Evolutionary conservation across 1,140 invertebrate species (phyloP), one percentile per base, ranked within the genome.

Genomic region (Drosophila pallidifrons): DNA sequence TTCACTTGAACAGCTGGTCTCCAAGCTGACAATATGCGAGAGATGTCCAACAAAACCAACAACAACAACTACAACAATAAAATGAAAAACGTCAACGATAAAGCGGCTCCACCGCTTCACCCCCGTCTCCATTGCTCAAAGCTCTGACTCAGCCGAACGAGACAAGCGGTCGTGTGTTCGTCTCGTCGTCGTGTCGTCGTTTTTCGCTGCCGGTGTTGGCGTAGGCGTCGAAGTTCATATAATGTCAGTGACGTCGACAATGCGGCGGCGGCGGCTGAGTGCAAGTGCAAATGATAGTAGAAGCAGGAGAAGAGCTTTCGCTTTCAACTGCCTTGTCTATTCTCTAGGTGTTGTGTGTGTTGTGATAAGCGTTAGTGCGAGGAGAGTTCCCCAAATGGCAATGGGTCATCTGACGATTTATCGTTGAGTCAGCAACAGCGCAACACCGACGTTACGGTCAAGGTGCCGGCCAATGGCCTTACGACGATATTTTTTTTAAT

Each of bases 1-100:
- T 57, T 75, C 32, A 20, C 43, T 63, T 63, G 49, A 61, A 75
- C 41, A 61, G 51, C 49, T 69, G 71, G 38, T 54, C 45, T 8
- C 35, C 57, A 69, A 60, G 66, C 58, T 70, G 43, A 54, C 55
- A 59, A 35, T 54, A 30, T 55, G 30, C 32, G 32, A 32, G 32
- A 20, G 15, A 55, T 38, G 52, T 13, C 32, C 46, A 47, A 47
- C 46, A 38, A 38, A n/a, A n/a, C n/a, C 35, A 38, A 10, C 35
- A 10, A 11, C 30, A 20, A 5, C 46, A 25, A 25, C 20, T 25
- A 25, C 20, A 25, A 25, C 20, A 25, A 25, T 25, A 25, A 25
- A 25, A 25, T 3, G 20, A 25, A 11, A 15, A 25, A 28, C n/a
- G 11, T 10, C 10, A 45, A 54, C 71, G 46, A 20, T 52, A 69